Percentiles rank a stretch among this genome's conserved stretches.
phyloP scores from a whole-genome alignment of 2,113 vertebrate species.

The Peucedramus taeniatus region DNA sequence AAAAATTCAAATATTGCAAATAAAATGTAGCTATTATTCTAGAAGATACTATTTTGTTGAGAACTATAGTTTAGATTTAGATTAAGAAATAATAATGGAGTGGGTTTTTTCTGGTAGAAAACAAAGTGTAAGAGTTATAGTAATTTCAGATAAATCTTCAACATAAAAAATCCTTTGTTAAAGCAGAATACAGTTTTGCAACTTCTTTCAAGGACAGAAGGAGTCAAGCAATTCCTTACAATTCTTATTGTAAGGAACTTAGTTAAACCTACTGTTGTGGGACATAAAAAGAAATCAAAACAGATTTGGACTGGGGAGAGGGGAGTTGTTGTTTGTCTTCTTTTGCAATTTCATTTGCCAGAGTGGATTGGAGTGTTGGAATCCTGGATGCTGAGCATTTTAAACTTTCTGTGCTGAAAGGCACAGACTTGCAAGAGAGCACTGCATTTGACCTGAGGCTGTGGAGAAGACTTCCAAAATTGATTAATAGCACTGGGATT shows the following conservation, averaged over 20 bases:
- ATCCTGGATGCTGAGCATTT: too few species aligned
- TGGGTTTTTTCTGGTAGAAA: rapidly evolving
- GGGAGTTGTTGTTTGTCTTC: rapidly evolving
- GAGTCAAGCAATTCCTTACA: not conserved
- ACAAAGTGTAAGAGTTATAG: not conserved
- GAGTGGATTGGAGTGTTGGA: too few species aligned
- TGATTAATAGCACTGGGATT: too few species aligned
- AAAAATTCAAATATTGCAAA: not conserved
- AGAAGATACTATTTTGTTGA: not conserved
- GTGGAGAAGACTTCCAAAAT: too few species aligned
- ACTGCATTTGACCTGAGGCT: too few species aligned
- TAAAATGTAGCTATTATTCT: not conserved
- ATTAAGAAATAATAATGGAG: not conserved
- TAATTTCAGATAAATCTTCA: not conserved
- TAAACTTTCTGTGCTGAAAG: too few species aligned
- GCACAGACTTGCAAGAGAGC: too few species aligned
- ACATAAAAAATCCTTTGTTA: not conserved
- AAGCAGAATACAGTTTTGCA: not conserved
- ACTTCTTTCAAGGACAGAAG: not conserved
- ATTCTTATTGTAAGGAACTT: not conserved
- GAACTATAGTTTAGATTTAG: not conserved
- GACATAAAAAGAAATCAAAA: not conserved
- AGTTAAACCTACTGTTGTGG: not conserved
- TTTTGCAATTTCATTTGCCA: not conserved
- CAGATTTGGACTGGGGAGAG: rapidly evolving